Evolutionary conservation across 92 coral and sea anemone species (phyloP).

Genomic region (Phenganax subtilis): DNA sequence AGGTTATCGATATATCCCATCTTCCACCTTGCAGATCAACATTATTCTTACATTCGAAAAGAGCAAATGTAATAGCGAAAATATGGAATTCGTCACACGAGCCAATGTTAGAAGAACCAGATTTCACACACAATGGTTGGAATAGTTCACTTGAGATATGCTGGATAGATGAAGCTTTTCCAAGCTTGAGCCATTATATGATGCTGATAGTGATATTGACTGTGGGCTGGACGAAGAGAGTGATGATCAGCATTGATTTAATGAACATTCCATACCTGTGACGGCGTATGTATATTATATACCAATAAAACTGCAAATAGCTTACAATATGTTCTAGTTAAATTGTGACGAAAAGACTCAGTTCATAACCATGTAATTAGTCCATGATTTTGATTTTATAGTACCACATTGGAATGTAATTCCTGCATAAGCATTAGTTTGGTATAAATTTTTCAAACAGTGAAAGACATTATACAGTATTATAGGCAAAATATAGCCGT

Average conservation of each 20-base stretch:
- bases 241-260: slow-evolving; percentile 10
- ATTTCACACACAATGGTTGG: slow-evolving; percentile 21
- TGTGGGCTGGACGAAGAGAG: slow-evolving; percentile 15
- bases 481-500: not conserved
- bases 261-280: slow-evolving; percentile 3
- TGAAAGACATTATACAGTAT: slow-evolving; percentile 2
- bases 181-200: slow-evolving; percentile 11
- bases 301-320: not conserved
- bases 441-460: slow-evolving; percentile 12
- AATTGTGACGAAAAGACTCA: not conserved
- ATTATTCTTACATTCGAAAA: not conserved
- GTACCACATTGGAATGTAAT: slow-evolving; percentile 4
- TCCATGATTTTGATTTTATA: slow-evolving; percentile 5
- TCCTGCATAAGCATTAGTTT: slow-evolving; percentile 8
- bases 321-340: slow-evolving; percentile 5
- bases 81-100: slow-evolving; percentile 17
- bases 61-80: slow-evolving; percentile 16
- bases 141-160: slow-evolving; percentile 14
- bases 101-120: slow-evolving; percentile 4
- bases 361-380: slow-evolving; percentile 3
- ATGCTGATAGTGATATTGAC: slow-evolving; percentile 9
- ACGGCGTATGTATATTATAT: slow-evolving; percentile 7
- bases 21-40: not conserved
- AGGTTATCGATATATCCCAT: not conserved
- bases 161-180: slow-evolving; percentile 22